Base-by-base conservation (phyloP, 1,140 invertebrate genomes). In the Drosophila parabipectinata region DNA sequence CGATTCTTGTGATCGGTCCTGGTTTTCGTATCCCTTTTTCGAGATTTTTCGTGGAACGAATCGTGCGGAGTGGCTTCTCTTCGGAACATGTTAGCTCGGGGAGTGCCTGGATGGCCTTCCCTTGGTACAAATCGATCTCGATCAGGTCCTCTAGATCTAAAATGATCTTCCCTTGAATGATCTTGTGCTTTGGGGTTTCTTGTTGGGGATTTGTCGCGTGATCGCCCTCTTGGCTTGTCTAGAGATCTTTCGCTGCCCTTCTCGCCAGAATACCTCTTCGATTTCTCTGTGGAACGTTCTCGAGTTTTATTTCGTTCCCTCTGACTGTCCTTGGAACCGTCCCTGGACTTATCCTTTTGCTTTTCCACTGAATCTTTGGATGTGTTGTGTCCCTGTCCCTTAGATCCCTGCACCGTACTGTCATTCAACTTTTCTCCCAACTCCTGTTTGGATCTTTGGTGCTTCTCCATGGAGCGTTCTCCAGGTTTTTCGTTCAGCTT, bases 211-310 rank as follows among this genome's bases (percentile, higher is more conserved):
- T 45, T 48, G 4, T 67, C 66, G 9, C 15, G 32, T 3, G 74
- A 77, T 4, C 57, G 34, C 32, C 37, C 44, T 39, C 6, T 50
- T 2, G n/a, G 21, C 44, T 24, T 41, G 6, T 75, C 72, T 7
- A 41, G 41, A 2, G 21, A 60, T 14, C 41, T 30, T 14, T 71
- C 37, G 0, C 21, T 10, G 9, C n/a, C 8, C 21, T 18, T 47
- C 24, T 57, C 63, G 3, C 5, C 15, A 1, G 9, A 34, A n/a
- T 24, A 30, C 2, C 34, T 28, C 2, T 41, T 12, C 0, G 18
- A 4, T 28, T 32, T 59, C 5, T 71, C 66, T 10, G 7, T 53
- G 1, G 32, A 47, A 12, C 34, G 34, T 3, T 53, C 69, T 1
- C 1, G 41, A 44, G 15, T 44, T 51, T 3, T 30, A 15, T 18